A percentile compares a stretch with the other conserved stretches of the same genome.
phyloP scores from a whole-genome alignment of 2,888 invertebrate genomes.

The Branchinecta sandiegonensis region DNA sequence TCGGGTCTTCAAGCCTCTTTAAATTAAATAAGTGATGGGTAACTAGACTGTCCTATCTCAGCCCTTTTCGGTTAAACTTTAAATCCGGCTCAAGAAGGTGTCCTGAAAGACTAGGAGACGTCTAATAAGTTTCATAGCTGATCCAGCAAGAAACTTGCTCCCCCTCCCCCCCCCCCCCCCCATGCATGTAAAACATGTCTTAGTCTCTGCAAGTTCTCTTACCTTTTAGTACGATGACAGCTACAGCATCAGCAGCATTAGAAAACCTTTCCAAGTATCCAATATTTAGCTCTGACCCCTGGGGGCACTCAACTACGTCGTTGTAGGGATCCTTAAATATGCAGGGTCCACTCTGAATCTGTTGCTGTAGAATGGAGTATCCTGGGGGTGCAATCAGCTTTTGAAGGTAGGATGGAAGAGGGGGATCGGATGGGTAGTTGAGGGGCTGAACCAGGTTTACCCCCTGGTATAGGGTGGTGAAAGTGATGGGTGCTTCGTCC shows the following conservation, averaged over 20 bases:
- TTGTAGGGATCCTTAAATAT: not conserved
- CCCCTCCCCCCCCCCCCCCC: too few species aligned
- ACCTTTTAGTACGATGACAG: not conserved
- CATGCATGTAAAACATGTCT: too few species aligned
- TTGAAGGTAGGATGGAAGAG: not conserved
- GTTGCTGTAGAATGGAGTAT: not conserved
- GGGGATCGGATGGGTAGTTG: not conserved
- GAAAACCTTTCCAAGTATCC: not conserved
- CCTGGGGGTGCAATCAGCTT: slow-evolving; percentile 5
- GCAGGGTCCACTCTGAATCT: not conserved
- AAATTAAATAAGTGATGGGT: too few species aligned
- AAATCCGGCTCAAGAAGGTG: too few species aligned
- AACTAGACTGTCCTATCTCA: too few species aligned
- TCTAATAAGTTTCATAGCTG: too few species aligned
- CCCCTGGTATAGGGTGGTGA: not conserved
- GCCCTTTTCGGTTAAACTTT: too few species aligned
- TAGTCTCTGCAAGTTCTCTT: not conserved
- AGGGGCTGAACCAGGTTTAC: not conserved
- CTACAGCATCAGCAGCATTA: not conserved
- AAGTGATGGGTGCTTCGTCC: not conserved
- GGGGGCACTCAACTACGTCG: not conserved
- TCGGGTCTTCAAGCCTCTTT: too few species aligned
- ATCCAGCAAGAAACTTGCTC: too few species aligned
- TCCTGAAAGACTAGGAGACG: too few species aligned
- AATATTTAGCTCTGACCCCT: not conserved